Base-by-base conservation (phyloP, 92 coral and sea anemone species). In the Plumapathes pennacea region DNA sequence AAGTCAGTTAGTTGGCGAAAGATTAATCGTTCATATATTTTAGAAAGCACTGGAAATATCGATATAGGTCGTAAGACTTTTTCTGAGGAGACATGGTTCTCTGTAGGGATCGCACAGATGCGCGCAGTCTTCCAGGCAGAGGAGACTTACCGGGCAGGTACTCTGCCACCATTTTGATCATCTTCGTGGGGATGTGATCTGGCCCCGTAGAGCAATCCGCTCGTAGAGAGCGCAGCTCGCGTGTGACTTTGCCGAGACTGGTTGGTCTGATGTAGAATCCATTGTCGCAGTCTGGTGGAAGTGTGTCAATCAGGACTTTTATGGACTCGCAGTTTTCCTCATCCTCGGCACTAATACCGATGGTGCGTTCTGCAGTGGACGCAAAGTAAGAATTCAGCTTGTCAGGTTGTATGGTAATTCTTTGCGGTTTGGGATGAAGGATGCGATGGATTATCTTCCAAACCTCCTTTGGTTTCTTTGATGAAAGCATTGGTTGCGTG, bases 131-230 rank as follows among this genome's bases (percentile, higher is more conserved):
- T 27, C 4, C 58, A 25, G 8, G 37, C 22, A 20, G 38, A 51
- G 13, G 36, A 40, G 32, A 51, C 29, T 37, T 26, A 25, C 38
- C 32, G 56, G 56, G 36, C 34, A 50, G 56, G 32, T 30, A 28
- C 34, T 78, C 80, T 13, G 73, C 63, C 9, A 54, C 57, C 30
- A 62, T 23, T 50, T 78, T 71, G 23, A 78, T 19, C 39, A 44
- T 50, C 47, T 77, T 68, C 6, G 52, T 60, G 2, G 83, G 76
- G 19, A 66, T 55, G 18, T 46, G 76, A 25, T 66, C 82, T 30
- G 72, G 71, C 9, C 82, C 88, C 13, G 77, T 52, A 17, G 82
- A 67, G 25, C 77, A 81, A 41, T 74, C 73, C 10, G 67, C 57
- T 60, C 73, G 59, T 50, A 74, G 14, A 38, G 23, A 38, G 34